Conservation (phyloP, 1,140 invertebrate species). For the Papilio glaucus region DNA sequence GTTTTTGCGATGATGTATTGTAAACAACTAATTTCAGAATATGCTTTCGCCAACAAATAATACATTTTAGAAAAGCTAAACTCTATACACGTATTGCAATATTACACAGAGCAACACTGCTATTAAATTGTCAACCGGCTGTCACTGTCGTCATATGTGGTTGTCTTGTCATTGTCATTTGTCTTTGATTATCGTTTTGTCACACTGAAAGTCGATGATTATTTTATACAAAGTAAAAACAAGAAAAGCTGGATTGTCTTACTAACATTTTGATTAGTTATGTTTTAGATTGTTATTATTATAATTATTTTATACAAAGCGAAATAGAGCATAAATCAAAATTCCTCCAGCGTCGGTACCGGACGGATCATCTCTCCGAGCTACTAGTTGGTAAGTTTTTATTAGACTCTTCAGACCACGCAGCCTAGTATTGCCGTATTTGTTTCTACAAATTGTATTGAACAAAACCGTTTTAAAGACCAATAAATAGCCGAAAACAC, state of each 20-base stretch:
- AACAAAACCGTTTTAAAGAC: neutral
- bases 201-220: conserved; percentile 34
- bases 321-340: conserved; percentile 55
- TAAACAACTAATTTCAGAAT: too few species aligned
- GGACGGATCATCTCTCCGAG: conserved; percentile 69
- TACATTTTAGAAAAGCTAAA: too few species aligned
- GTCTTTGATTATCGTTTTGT: conserved; percentile 35
- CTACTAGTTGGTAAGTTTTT: conserved; percentile 66
- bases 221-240: conserved; percentile 24
- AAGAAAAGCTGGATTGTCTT: conserved; percentile 23
- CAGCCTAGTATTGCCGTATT: conserved; percentile 18
- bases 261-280: conserved; percentile 18
- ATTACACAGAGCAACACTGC: neutral
- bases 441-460: neutral
- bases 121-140: conserved; percentile 18
- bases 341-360: conserved; percentile 76
- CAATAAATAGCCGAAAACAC: neutral
- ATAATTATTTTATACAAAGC: conserved; percentile 25
- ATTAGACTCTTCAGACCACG: conserved; percentile 18
- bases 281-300: conserved; percentile 22
- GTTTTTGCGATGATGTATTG: too few species aligned
- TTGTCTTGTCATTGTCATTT: conserved; percentile 37
- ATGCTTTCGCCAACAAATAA: too few species aligned
- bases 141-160: conserved; percentile 37
- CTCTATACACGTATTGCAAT: neutral